Evolutionary conservation across 30 jellyfish, hydroid and myxozoan species (phyloP), one percentile per base, ranked within the genome.

Genomic region (Aurelia sp.): DNA sequence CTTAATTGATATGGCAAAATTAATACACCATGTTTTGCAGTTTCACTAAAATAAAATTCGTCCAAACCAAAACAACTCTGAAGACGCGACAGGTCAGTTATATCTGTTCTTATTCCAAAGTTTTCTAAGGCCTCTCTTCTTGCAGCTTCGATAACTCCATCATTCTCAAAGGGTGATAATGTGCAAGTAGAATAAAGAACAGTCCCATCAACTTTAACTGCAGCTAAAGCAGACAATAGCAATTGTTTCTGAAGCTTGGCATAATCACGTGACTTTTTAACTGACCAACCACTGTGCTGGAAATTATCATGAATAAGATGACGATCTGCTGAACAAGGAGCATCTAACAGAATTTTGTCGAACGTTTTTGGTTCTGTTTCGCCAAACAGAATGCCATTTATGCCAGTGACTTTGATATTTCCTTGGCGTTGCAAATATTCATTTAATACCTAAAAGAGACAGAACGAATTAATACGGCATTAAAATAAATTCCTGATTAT

Each of bases 131-230:
- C 55, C 67, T 33, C 67, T 71, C 75, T 31, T 18, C 74, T n/a
- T 24, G 80, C 90, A 3, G 44, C 58, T 11, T 58, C 79, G 19
- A 91, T 65, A 12, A 91, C 96, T 18, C 64, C 90, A 41, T 91
- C 96, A 57, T 91, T 91, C 73, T 91, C 97, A 64, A 73, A 22
- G 1, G 95, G 96, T 19, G 96, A 91, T 50, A 91, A 51, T 5
- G 97, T 71, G 58, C 97, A 91, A 5, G 97, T 91, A 13, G 97
- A 91, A 69, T 91, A 91, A 16, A 91, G 96, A 44, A 91, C 95
- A 48, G 38, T 44, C 16, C 97, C 97, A 17, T 96, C 92, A 19
- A 62, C 87, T 38, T 77, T 84, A 33, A 91, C 96, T 12, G 92
- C 20, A 4, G 24, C 63, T 38, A 91, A 50, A 22, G 97, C 97